Percentiles rank a stretch among this genome's conserved stretches.
These are phyloP conservation scores for Theocolax elegans DNA, from an alignment of 1,140 invertebrate species.

Conservation along the genomic window DNA sequence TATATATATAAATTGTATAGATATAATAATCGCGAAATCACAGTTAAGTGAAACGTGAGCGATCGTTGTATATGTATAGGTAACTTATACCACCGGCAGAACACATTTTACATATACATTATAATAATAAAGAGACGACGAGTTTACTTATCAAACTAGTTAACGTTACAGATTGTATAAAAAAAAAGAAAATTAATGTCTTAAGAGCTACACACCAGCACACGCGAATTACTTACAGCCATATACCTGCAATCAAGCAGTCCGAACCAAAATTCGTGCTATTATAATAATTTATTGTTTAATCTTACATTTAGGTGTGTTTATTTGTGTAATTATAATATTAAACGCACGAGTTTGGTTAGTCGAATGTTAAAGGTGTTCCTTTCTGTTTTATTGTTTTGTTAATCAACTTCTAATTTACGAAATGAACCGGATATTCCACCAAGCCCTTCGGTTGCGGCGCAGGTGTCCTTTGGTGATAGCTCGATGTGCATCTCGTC, in stretches of 20 bases:
- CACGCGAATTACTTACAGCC: neutral
- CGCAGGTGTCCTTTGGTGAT: slow-evolving; percentile 71
- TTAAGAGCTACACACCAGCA: no score
- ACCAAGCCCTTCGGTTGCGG: slow-evolving; percentile 75
- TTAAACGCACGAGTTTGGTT: no score
- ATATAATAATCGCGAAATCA: slow-evolving; percentile 24
- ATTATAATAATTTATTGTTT: neutral
- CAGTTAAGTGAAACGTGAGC: neutral
- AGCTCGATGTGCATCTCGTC: slow-evolving; percentile 84
- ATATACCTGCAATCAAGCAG: no score
- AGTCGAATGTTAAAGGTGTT: no score
- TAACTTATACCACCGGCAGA: slow-evolving; percentile 60
- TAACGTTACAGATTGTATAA: no score
- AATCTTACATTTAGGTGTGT: no score
- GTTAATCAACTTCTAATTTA: slow-evolving; percentile 84
- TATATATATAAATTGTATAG: neutral
- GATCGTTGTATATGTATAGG: slow-evolving; percentile 36
- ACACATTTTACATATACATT: slow-evolving; percentile 33
- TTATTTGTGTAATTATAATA: no score
- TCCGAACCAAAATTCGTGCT: neutral
- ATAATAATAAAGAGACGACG: no score
- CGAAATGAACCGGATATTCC: slow-evolving; percentile 81
- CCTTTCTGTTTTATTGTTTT: no score
- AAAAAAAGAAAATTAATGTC: no score
- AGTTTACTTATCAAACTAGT: no score